These are phyloP conservation scores for Sceliomorpha sp. DNA, from an alignment of 2,888 invertebrate genomes.

Conservation along the genomic window DNA sequence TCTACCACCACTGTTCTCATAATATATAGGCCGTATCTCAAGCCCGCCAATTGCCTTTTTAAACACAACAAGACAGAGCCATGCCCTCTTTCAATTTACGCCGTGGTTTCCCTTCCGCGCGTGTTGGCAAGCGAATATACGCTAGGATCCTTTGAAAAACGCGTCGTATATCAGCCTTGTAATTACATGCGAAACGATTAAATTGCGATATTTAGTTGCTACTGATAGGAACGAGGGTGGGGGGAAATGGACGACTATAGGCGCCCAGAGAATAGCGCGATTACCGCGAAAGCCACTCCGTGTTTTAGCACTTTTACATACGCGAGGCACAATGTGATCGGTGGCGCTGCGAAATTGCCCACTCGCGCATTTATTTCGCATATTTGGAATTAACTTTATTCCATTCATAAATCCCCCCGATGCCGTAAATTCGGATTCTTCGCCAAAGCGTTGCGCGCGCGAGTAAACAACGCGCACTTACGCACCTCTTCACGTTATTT, in stretches of 20 bases:
- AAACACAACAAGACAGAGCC: constrained; percentile 77
- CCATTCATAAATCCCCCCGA: constrained; percentile 34
- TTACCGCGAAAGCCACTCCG: constrained; percentile 11
- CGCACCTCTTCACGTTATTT: constrained; percentile 19
- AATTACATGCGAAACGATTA: constrained; percentile 63
- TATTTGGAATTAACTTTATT: constrained; percentile 13
- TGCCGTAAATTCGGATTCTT: constrained; percentile 42
- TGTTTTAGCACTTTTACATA: background rate
- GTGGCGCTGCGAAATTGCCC: constrained; percentile 16
- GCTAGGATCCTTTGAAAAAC: constrained; percentile 48
- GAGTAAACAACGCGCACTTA: constrained; percentile 40
- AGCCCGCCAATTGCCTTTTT: constrained; percentile 79
- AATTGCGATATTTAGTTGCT: constrained; percentile 57
- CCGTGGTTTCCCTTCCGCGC: constrained; percentile 58
- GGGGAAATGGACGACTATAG: constrained; percentile 2
- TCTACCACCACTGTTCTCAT: constrained; percentile 72
- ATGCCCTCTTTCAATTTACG: constrained; percentile 79
- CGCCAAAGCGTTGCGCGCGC: constrained; percentile 39
- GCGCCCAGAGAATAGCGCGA: constrained; percentile 5
- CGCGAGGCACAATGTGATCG: constrained; percentile 23
- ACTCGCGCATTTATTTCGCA: constrained; percentile 5
- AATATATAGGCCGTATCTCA: constrained; percentile 79
- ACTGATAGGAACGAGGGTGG: constrained; percentile 46
- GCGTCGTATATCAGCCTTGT: constrained; percentile 59
- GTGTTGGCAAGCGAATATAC: constrained; percentile 38